Evolutionary conservation across 2,113 vertebrate genomes (phyloP).

Genomic region (Macrotus californicus): DNA sequence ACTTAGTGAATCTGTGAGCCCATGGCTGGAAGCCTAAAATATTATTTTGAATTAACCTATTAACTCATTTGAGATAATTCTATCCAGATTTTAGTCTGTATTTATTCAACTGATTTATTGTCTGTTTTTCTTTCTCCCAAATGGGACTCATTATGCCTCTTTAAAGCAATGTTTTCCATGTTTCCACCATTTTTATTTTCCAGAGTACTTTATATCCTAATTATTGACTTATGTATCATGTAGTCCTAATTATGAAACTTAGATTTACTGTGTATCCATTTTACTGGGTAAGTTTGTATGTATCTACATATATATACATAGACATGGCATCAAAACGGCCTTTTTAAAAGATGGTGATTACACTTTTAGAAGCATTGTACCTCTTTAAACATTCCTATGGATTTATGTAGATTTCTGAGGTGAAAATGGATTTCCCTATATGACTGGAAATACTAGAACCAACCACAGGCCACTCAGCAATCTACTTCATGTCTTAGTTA

Average conservation of each 20-base stretch:
- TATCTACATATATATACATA: background rate
- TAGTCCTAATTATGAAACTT: conserved; percentile 14
- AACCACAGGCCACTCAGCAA: background rate
- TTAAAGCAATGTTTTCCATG: conserved; percentile 47
- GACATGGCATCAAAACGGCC: background rate
- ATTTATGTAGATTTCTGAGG: background rate
- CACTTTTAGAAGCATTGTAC: background rate
- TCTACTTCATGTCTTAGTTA: background rate
- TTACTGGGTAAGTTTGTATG: background rate
- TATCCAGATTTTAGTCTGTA: conserved; percentile 72
- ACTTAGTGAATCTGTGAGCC: conserved; percentile 59
- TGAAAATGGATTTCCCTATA: background rate
- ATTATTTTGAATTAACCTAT: conserved; percentile 78
- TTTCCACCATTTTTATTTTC: conserved; percentile 56
- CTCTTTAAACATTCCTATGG: background rate
- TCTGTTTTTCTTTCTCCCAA: conserved; percentile 71
- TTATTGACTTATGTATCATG: conserved; percentile 24
- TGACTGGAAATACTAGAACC: background rate
- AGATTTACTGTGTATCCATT: background rate
- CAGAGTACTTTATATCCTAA: conserved; percentile 25
- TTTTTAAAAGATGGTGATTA: background rate
- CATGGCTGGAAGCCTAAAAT: conserved; percentile 71
- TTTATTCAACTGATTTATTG: conserved; percentile 74
- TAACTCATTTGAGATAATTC: conserved; percentile 76
- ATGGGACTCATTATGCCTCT: conserved; percentile 61